phyloP scores from a whole-genome alignment of 2,888 invertebrate genomes.

The Amitus sp. region DNA sequence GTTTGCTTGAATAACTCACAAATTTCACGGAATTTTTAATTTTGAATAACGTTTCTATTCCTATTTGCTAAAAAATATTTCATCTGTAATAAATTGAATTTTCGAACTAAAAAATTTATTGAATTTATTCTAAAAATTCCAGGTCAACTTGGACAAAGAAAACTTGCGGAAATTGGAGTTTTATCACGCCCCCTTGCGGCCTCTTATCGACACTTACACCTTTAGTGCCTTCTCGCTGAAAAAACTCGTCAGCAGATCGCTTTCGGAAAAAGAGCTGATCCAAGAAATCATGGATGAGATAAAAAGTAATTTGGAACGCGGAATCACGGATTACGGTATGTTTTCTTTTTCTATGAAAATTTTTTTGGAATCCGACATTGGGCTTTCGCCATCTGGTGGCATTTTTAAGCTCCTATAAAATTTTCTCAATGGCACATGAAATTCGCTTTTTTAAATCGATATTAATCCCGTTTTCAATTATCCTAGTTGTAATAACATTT shows the following conservation, averaged over 20 bases:
- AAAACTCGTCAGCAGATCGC: constrained; percentile 68
- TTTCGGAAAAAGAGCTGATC: constrained; percentile 76
- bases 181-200: constrained; percentile 72
- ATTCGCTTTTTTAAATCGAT: background rate
- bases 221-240: constrained; percentile 72
- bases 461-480: background rate
- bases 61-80: background rate
- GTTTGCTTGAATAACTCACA: too few species aligned
- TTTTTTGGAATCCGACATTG: background rate
- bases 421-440: background rate
- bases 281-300: constrained; percentile 75
- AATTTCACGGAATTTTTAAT: too few species aligned
- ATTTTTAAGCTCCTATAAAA: background rate
- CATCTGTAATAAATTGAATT: background rate
- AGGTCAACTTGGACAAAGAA: constrained; percentile 57
- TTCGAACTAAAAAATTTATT: background rate
- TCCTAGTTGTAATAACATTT: background rate
- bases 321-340: constrained; percentile 72
- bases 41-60: too few species aligned
- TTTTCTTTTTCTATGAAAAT: constrained; percentile 3
- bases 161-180: constrained; percentile 67
- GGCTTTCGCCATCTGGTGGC: too few species aligned
- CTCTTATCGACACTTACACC: constrained; percentile 80
- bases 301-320: constrained; percentile 71
- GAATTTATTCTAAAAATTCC: constrained; percentile 24